Percentiles rank a stretch among this genome's conserved stretches.
Evolutionary conservation across 2,113 vertebrate species (phyloP).

Genomic region (Pantherophis guttatus): DNA sequence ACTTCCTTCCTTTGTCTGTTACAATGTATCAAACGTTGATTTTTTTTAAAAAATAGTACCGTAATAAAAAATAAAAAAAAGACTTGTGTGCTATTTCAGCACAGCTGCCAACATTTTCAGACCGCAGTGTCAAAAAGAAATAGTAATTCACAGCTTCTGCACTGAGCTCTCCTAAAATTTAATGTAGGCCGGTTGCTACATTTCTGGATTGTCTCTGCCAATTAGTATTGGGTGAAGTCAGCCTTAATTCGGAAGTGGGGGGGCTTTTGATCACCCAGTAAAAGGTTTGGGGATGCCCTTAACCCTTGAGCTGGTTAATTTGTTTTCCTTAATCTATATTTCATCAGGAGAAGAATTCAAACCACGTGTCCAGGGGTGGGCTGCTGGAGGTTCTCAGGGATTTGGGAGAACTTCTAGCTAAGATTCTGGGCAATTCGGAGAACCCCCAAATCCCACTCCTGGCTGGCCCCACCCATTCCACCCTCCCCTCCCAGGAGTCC

Average conservation of each 20-base stretch:
- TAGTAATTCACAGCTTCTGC: background rate
- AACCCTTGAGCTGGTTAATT: background rate
- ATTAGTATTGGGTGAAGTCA: background rate
- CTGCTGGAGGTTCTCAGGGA: too few species aligned
- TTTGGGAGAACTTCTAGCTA: too few species aligned
- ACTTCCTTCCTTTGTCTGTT: background rate
- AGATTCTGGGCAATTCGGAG: too few species aligned
- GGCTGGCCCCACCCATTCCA: too few species aligned
- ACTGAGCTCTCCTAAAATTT: background rate
- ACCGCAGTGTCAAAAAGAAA: background rate
- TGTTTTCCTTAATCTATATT: background rate
- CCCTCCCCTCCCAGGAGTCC: too few species aligned
- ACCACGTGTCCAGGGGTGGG: background rate
- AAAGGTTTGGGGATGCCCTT: background rate
- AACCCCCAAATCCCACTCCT: too few species aligned
- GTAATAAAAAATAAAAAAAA: too few species aligned
- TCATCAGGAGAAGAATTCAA: background rate
- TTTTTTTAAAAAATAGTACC: background rate
- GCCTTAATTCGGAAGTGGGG: background rate
- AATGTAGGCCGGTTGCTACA: background rate
- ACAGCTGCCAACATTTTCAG: background rate
- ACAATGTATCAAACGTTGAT: background rate
- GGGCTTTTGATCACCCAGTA: background rate
- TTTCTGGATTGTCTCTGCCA: background rate
- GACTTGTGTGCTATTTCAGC: background rate